phyloP scores from a whole-genome alignment of 2,113 vertebrate genomes.

The Aramus guarauna region DNA sequence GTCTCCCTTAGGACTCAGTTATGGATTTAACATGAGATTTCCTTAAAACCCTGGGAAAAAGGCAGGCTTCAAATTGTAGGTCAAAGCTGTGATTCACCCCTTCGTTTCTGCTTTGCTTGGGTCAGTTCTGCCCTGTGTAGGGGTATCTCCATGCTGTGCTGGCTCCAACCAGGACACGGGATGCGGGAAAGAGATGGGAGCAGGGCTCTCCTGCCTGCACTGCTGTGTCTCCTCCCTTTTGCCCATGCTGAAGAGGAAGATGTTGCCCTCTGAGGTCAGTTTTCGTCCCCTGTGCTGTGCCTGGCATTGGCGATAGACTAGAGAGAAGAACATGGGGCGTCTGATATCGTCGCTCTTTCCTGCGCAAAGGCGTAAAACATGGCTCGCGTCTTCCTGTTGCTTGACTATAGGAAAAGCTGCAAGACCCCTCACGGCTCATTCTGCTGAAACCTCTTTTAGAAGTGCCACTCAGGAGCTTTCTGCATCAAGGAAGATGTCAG shows the following conservation, averaged over 20 bases:
- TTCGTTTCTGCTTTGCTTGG: background rate
- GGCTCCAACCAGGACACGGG: rapidly evolving
- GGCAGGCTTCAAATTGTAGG: slow-evolving; percentile 32
- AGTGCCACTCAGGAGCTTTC: slow-evolving; percentile 24
- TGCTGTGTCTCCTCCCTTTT: background rate
- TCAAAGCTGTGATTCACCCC: slow-evolving; percentile 44
- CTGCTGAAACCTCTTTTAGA: slow-evolving; percentile 7
- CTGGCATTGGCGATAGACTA: background rate
- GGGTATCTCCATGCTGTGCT: background rate
- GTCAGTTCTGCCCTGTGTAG: background rate
- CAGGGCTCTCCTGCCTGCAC: background rate
- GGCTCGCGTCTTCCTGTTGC: background rate
- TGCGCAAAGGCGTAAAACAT: background rate
- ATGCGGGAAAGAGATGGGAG: background rate
- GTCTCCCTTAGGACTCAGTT: slow-evolving; percentile 27
- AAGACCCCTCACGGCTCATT: background rate
- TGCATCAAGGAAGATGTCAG: slow-evolving; percentile 27
- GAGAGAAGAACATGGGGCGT: background rate
- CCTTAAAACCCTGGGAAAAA: slow-evolving; percentile 60
- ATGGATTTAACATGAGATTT: slow-evolving; percentile 60
- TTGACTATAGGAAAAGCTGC: background rate
- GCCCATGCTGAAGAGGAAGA: background rate
- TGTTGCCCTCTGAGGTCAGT: background rate
- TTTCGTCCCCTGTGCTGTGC: background rate
- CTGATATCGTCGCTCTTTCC: background rate